Conservation (phyloP, 2,888 invertebrate species). For the Gymnoscelis rufifasciata region DNA sequence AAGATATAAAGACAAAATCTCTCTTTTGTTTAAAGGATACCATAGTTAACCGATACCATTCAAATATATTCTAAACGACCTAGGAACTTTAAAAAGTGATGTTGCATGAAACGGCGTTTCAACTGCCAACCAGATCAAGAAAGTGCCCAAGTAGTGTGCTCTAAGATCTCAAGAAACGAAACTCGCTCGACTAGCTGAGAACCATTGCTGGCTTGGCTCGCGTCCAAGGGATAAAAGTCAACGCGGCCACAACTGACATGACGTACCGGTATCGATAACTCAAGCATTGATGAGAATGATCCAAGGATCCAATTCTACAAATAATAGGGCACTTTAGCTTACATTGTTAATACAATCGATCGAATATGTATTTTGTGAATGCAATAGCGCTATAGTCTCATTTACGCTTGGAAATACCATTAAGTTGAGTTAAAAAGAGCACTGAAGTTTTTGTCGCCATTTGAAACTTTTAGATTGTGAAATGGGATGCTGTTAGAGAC, state of each 20-base stretch:
- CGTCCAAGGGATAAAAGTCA: conserved; percentile 57
- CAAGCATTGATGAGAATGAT: conserved; percentile 8
- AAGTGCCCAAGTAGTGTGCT: conserved; percentile 18
- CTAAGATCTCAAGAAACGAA: conserved; percentile 33
- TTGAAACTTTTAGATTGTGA: too few species aligned
- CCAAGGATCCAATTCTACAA: neutral
- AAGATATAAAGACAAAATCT: too few species aligned
- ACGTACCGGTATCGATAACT: conserved; percentile 35
- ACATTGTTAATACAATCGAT: neutral
- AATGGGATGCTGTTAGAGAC: too few species aligned
- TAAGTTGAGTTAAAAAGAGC: too few species aligned
- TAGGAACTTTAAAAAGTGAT: neutral
- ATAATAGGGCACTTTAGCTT: neutral
- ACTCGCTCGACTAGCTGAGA: conserved; percentile 45
- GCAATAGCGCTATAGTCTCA: too few species aligned
- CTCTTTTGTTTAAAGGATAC: too few species aligned
- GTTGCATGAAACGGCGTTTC: neutral
- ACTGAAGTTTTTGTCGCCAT: too few species aligned
- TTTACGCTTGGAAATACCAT: too few species aligned
- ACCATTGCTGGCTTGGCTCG: conserved; percentile 50
- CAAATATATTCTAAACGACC: neutral
- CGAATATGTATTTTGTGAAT: neutral
- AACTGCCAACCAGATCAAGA: conserved; percentile 5
- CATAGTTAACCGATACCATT: too few species aligned
- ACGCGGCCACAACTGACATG: conserved; percentile 35